Base-by-base conservation (phyloP, 2,797 vertebrate genomes). In the Steatocranus sp. region DNA sequence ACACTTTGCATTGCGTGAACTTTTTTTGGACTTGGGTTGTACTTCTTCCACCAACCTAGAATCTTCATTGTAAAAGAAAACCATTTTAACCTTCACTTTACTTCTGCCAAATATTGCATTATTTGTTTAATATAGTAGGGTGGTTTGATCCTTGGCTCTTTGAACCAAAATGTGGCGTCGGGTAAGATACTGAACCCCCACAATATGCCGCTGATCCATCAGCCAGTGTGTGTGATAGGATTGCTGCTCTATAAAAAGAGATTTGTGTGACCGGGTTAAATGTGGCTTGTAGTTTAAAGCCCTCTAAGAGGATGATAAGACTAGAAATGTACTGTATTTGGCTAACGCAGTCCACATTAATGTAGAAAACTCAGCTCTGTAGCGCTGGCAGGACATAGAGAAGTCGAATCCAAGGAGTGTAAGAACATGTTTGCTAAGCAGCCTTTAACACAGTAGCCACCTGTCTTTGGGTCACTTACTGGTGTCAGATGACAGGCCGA, bases 401-500 rank as follows among this genome's bases (percentile, higher is more conserved):
- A 58, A 38, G 23, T 11, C 79, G 46, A 76, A 30, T 25, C 49
- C 48, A 54, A 75, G 46, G 38, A 32, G 18, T 68, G 25, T 30
- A 70, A 58, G 53, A 56, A 82, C 49, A 49, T 61, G 78, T 51
- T 76, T 50, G 12, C 36, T 20, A 32, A 58, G 36, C 53, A 23
- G 25, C 34, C 38, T 75, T 46, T 20, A 53, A 54, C 58, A 81
- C 4, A 50, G 34, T 53, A 23, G 78, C 76, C 90, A 88, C 83
- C 89, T 91, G 84, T 79, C 81, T 77, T 77, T 54, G 51, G 23
- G 63, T 53, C 9, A 10, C n/a, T 61, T 30, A 51, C 81, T 85
- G 76, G 79, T 53, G 18, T 90, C 84, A 79, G 82, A 90, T 91
- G 54, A 90, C 83, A 89, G 48, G 81, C 10, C 18, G 10, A 68